Base-by-base conservation (phyloP, 1,140 invertebrate species). In the Drosophila sturtevanti region DNA sequence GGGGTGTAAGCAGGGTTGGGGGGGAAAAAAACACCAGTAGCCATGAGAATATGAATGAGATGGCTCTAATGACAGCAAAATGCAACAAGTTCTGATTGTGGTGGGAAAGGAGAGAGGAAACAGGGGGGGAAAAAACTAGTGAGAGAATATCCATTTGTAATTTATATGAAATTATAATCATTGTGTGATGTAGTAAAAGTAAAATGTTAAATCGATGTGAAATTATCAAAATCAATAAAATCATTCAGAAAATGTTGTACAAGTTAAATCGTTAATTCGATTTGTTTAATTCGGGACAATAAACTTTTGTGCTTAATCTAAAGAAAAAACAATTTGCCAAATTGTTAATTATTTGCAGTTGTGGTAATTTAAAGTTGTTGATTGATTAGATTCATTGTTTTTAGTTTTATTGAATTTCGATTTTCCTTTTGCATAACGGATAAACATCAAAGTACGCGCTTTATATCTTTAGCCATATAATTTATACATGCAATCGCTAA, bases 21-120 rank as follows among this genome's bases (percentile, higher is more conserved):
- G 4, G 16, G 24, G 3, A 62, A 63, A 60, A 68, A 27, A 84
- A 84, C 68, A 85, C 81, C 68, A 82, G 81, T 86, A 85, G 81
- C 72, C 38, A 63, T 63, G 72, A 63, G 48, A 75, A 48, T 35
- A 56, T 56, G 21, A 56, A 74, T 34, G 63, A 37, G 68, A 58
- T 75, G 72, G 56, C 72, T 44, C 21, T 35, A 72, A 63, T 68
- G 72, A 76, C 72, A 76, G 72, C 55, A 44, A 56, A 71, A 66
- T 66, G 68, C 34, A 38, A 52, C 58, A 76, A 65, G 75, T 76
- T 63, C 52, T 41, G 31, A 11, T 38, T 21, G 4, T n/a, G n/a
- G n/a, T n/a, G n/a, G n/a, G n/a, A n/a, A 51, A 61, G 70, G 4
- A 11, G 7, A 7, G 2, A 7, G 1, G 7, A 37, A 12, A 4